phyloP scores from a whole-genome alignment of 2,888 invertebrate genomes.

The Xanthostigma xanthostigma region DNA sequence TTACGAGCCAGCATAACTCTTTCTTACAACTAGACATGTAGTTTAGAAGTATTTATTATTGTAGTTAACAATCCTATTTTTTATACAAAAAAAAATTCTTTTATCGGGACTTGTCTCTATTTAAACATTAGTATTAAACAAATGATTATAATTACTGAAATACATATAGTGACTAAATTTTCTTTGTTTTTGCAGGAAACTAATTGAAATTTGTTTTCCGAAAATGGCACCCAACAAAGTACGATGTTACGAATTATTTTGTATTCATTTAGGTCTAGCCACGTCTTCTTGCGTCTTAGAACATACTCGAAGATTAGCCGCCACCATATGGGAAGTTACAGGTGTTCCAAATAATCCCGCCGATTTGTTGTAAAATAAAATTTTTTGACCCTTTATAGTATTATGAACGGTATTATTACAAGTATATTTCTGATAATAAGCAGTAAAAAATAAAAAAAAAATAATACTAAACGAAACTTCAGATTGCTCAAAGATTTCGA shows the following conservation, averaged over 20 bases:
- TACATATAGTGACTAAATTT: constrained; percentile 6
- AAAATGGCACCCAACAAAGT: constrained; percentile 44
- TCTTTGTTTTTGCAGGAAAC: constrained; percentile 30
- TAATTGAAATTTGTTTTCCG: constrained; percentile 51
- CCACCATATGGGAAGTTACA: constrained; percentile 60
- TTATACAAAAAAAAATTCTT: too few species aligned
- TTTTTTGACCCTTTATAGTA: background rate
- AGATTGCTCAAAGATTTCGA: too few species aligned
- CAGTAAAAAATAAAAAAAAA: too few species aligned
- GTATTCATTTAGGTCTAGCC: constrained; percentile 68
- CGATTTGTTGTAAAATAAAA: constrained; percentile 35
- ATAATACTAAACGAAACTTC: too few species aligned
- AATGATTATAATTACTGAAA: constrained; percentile 1
- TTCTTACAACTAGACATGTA: too few species aligned
- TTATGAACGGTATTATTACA: constrained; percentile 1
- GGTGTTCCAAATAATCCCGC: constrained; percentile 45
- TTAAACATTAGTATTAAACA: background rate
- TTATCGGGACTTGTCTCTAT: too few species aligned
- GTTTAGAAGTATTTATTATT: too few species aligned
- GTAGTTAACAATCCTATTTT: too few species aligned
- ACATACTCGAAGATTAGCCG: constrained; percentile 67
- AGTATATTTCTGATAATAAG: background rate
- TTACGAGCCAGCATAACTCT: too few species aligned
- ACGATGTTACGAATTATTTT: constrained; percentile 64
- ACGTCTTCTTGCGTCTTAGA: constrained; percentile 73